Percentiles rank a stretch among this genome's conserved stretches.
phyloP scores from a whole-genome alignment of 2,888 invertebrate species.

The Caenorhabditis sp. region DNA sequence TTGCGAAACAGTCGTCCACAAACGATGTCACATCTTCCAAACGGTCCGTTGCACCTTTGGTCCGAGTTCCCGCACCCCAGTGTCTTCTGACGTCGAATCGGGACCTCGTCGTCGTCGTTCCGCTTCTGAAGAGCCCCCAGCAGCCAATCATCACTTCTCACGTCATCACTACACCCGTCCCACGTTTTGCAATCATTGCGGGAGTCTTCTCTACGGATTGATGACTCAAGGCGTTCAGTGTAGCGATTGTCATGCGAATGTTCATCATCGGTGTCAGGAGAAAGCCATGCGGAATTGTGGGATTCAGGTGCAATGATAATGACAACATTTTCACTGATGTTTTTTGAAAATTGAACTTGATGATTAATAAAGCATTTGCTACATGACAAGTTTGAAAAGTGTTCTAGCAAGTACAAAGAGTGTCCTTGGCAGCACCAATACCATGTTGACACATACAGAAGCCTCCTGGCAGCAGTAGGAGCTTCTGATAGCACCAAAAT shows the following conservation, averaged over 20 bases:
- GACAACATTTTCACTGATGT: background rate
- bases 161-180: constrained; percentile 27
- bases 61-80: constrained; percentile 7
- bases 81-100: background rate
- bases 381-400: too few relatives aligned
- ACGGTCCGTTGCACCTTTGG: constrained; percentile 38
- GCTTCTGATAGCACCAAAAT: too few relatives aligned
- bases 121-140: constrained; percentile 29
- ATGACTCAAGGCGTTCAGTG: constrained; percentile 37
- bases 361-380: background rate
- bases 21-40: constrained; percentile 23
- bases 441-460: too few relatives aligned
- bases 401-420: too few relatives aligned
- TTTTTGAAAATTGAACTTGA: background rate
- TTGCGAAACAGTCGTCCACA: constrained; percentile 52
- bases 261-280: constrained; percentile 47
- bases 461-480: too few relatives aligned
- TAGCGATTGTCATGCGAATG: constrained; percentile 29
- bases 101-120: constrained; percentile 21
- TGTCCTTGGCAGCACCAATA: too few relatives aligned
- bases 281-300: constrained; percentile 43
- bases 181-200: constrained; percentile 53
- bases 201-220: constrained; percentile 37
- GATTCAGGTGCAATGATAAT: constrained; percentile 36
- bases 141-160: constrained; percentile 36